phyloP scores from a whole-genome alignment of 2,888 invertebrate species.

The Drosophila anomalata region DNA sequence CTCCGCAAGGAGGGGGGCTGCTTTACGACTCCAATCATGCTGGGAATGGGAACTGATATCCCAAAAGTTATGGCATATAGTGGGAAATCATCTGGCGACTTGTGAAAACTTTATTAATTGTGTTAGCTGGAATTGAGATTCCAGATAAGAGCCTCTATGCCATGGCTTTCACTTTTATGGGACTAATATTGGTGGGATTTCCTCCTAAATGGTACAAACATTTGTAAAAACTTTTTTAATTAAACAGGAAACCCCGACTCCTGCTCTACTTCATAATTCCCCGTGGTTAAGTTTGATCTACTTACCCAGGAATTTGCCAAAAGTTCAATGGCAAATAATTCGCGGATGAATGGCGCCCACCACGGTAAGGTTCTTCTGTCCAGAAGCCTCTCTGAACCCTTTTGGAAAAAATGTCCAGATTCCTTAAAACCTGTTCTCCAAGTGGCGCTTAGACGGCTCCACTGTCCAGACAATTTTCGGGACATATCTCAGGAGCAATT shows the following conservation, averaged over 20 bases:
- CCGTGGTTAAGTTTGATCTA: conserved; percentile 28
- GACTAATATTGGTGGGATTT: neutral
- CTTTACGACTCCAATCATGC: conserved; percentile 33
- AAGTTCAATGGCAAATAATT: conserved; percentile 49
- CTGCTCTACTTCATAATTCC: conserved; percentile 3
- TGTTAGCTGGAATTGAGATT: conserved; percentile 33
- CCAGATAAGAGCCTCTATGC: neutral
- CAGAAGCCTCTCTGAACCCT: neutral
- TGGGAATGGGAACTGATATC: conserved; percentile 38
- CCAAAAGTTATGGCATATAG: conserved; percentile 8
- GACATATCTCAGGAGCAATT: conserved; percentile 66
- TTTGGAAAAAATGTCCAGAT: conserved; percentile 13
- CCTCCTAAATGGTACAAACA: neutral
- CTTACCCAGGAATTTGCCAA: conserved; percentile 35
- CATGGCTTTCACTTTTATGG: neutral
- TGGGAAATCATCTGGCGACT: conserved; percentile 24
- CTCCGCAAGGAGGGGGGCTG: conserved; percentile 6
- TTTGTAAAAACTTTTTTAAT: neutral
- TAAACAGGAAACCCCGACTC: conserved; percentile 13
- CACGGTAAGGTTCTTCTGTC: neutral
- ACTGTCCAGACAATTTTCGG: conserved; percentile 58
- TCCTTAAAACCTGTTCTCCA: conserved; percentile 61
- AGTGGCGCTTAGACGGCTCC: conserved; percentile 72
- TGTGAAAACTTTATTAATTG: conserved; percentile 46
- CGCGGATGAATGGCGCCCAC: conserved; percentile 44